Evolutionary conservation across 1,140 invertebrate genomes (phyloP).

Genomic region (Theocolax elegans): DNA sequence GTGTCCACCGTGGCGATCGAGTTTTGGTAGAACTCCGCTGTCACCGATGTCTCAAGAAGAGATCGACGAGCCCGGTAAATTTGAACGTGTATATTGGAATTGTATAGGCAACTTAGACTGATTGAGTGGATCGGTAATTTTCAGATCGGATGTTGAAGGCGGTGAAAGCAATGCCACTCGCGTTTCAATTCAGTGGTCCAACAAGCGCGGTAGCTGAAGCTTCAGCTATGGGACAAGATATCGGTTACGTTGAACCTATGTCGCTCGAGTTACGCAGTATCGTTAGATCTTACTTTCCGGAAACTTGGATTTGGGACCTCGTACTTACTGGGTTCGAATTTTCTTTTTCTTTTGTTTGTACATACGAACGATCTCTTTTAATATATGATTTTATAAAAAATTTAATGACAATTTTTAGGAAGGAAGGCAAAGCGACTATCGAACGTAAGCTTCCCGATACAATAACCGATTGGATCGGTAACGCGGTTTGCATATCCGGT

Average conservation of each 20-base stretch:
- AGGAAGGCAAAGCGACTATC: slow-evolving; percentile 67
- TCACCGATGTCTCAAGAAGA: slow-evolving; percentile 24
- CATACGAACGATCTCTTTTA: too few species aligned
- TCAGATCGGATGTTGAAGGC: slow-evolving; percentile 55
- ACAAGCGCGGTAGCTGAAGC: slow-evolving; percentile 41
- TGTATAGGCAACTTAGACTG: too few species aligned
- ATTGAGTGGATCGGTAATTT: neutral
- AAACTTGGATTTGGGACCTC: slow-evolving; percentile 78
- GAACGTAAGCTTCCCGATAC: slow-evolving; percentile 74
- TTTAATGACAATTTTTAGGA: slow-evolving; percentile 55
- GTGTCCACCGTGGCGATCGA: slow-evolving; percentile 56
- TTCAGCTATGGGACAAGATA: slow-evolving; percentile 56
- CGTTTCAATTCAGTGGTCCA: slow-evolving; percentile 48
- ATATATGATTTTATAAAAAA: too few species aligned
- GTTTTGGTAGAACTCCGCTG: slow-evolving; percentile 36
- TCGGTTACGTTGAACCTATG: slow-evolving; percentile 57
- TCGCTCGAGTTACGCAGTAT: slow-evolving; percentile 53
- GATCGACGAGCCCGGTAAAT: slow-evolving; percentile 52
- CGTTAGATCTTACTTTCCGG: slow-evolving; percentile 73
- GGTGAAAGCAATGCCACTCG: slow-evolving; percentile 58
- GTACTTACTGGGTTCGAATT: slow-evolving; percentile 66
- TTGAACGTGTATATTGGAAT: too few species aligned
- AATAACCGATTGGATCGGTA: slow-evolving; percentile 80
- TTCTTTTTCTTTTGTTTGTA: neutral
- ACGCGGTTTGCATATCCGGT: slow-evolving; percentile 75